phyloP scores from a whole-genome alignment of 2,797 vertebrate species.

The Tapirus indicus region DNA sequence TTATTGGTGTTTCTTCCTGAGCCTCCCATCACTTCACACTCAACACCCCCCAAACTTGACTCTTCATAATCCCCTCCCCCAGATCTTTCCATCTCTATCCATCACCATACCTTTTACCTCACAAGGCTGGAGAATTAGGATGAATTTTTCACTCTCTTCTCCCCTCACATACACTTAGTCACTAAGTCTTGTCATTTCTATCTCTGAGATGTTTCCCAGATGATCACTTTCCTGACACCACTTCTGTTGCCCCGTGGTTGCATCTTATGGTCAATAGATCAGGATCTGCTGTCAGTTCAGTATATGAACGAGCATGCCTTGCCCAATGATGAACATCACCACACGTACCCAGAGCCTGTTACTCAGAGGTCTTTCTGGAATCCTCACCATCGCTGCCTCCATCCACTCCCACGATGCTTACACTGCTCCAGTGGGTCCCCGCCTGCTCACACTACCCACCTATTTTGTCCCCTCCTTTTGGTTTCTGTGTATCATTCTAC shows the following conservation, averaged over 20 bases:
- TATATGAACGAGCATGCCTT: accelerated
- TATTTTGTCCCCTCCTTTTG: background rate
- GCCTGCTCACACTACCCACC: background rate
- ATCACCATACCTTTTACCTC: background rate
- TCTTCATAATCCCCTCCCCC: background rate
- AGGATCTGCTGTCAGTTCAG: accelerated
- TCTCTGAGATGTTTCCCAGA: background rate
- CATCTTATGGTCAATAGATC: background rate
- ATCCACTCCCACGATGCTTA: background rate
- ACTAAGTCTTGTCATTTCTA: background rate
- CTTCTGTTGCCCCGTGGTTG: background rate
- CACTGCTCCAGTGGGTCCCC: no score
- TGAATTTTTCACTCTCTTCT: background rate
- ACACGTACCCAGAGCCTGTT: background rate
- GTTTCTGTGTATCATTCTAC: no score
- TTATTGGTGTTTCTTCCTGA: background rate
- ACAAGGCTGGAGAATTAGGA: no score
- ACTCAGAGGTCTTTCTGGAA: background rate
- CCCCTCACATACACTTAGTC: background rate
- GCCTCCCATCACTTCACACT: background rate
- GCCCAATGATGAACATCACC: no score
- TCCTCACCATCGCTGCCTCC: background rate
- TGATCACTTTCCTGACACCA: background rate
- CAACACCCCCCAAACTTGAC: background rate
- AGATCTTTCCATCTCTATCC: no score